Percentiles rank a stretch among this genome's conserved stretches.
Conservation (phyloP, 1,140 invertebrate species). For the Coelopa frigida region DNA sequence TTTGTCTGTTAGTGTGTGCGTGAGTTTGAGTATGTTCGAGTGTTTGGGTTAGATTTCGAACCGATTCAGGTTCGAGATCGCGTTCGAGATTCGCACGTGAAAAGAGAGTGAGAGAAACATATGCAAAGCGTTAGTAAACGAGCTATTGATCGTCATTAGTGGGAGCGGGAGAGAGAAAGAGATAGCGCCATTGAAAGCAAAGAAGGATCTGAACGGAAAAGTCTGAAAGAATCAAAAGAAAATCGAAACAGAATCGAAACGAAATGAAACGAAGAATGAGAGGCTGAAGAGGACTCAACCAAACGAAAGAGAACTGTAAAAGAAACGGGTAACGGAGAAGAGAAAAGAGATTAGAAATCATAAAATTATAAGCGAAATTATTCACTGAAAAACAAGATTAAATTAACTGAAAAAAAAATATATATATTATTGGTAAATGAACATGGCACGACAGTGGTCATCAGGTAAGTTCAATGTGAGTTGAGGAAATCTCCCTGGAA, state of each 20-base stretch:
- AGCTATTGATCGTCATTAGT: too few species aligned
- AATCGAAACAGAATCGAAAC: too few species aligned
- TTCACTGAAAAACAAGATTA: not conserved
- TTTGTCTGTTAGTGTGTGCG: constrained; percentile 1
- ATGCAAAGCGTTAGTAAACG: not conserved
- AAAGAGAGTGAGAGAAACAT: constrained; percentile 2
- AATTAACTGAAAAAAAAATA: not conserved
- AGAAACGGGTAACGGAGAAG: not conserved
- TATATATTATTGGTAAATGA: not conserved
- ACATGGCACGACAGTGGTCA: too few species aligned
- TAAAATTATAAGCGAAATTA: not conserved
- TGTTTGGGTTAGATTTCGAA: not conserved
- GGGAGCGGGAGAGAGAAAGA: too few species aligned
- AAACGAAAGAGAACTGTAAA: not conserved
- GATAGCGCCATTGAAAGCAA: not conserved
- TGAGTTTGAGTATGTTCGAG: not conserved
- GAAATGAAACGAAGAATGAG: not conserved
- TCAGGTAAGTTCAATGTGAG: too few species aligned
- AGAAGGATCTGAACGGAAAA: not conserved
- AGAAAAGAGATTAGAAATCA: not conserved
- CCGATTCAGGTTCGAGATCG: too few species aligned
- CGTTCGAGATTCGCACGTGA: too few species aligned
- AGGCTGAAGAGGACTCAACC: too few species aligned
- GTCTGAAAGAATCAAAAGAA: constrained; percentile 1
- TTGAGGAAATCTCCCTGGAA: too few species aligned